A percentile compares a stretch with the other conserved stretches of the same genome.
Conservation (phyloP, 2,888 invertebrate genomes). For the Plusia festucae region DNA sequence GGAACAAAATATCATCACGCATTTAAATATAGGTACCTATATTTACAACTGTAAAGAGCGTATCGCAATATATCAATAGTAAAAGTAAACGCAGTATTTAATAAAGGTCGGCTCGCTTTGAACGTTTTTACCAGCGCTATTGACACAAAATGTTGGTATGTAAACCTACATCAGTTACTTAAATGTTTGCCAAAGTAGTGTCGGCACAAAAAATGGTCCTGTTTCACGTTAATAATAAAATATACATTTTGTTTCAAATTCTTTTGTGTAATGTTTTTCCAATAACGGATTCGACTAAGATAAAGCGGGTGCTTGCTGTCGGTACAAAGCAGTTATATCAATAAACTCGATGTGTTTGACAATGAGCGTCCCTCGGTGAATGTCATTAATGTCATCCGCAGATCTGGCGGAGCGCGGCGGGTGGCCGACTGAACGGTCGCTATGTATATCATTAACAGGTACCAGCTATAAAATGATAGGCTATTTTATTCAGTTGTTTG, state of each 20-base stretch:
- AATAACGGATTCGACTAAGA: not conserved
- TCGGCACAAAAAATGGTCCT: not conserved
- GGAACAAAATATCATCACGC: not conserved
- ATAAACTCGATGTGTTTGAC: constrained; percentile 55
- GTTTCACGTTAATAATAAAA: not conserved
- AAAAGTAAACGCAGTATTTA: constrained; percentile 4
- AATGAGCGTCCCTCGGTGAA: constrained; percentile 69
- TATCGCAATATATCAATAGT: not conserved
- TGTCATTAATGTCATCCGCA: constrained; percentile 76
- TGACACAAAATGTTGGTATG: constrained; percentile 3
- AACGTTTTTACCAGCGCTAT: not conserved
- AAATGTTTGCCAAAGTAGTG: constrained; percentile 2
- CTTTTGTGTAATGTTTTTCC: not conserved
- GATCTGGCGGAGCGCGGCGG: constrained; percentile 56
- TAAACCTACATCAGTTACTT: constrained; percentile 3
- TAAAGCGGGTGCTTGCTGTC: constrained; percentile 30
- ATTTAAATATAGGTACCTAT: not conserved
- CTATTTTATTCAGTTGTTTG: constrained; percentile 38
- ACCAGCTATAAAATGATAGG: constrained; percentile 42
- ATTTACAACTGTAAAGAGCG: not conserved
- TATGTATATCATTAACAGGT: constrained; percentile 45
- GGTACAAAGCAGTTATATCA: constrained; percentile 37
- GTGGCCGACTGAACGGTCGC: constrained; percentile 44
- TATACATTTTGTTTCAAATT: not conserved
- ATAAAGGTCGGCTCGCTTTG: constrained; percentile 5